Conservation (phyloP, 2,113 vertebrate genomes). For the Spheniscus mendiculus region DNA sequence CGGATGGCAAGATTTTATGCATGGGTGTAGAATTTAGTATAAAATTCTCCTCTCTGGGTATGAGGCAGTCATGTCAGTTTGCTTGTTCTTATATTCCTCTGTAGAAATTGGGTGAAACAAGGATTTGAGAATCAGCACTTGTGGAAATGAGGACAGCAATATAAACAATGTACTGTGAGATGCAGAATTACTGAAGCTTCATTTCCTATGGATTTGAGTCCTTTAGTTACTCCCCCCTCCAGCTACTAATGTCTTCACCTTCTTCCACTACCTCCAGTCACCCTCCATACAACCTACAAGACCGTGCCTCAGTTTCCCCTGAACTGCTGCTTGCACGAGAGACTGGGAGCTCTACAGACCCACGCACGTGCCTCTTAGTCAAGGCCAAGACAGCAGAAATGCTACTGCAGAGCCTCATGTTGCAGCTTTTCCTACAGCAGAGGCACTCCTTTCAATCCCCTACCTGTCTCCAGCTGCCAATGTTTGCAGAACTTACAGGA, state of each 20-base stretch:
- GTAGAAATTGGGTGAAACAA: not conserved
- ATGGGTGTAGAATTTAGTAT: not conserved
- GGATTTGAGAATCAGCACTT: not conserved
- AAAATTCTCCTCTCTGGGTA: not conserved
- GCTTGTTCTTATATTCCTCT: not conserved
- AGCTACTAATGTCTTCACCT: not conserved
- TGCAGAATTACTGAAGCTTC: not conserved
- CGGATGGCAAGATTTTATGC: not conserved
- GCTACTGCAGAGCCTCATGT: not conserved
- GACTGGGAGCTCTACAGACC: not conserved
- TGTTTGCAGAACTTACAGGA: not conserved
- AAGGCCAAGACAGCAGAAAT: not conserved
- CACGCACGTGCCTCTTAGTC: rapidly evolving
- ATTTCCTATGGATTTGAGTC: not conserved
- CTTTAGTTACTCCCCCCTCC: not conserved
- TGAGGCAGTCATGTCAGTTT: not conserved
- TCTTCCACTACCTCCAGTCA: not conserved
- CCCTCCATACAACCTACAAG: not conserved
- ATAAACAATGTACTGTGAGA: not conserved
- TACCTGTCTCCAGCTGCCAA: not conserved
- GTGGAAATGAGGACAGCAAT: not conserved
- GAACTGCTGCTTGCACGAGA: not conserved
- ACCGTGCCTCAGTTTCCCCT: not conserved
- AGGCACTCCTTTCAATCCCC: not conserved
- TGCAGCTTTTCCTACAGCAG: not conserved